Evolutionary conservation across 1,140 invertebrate genomes (phyloP), one percentile per base, ranked within the genome.

Genomic region (Ceratosolen solmsi): DNA sequence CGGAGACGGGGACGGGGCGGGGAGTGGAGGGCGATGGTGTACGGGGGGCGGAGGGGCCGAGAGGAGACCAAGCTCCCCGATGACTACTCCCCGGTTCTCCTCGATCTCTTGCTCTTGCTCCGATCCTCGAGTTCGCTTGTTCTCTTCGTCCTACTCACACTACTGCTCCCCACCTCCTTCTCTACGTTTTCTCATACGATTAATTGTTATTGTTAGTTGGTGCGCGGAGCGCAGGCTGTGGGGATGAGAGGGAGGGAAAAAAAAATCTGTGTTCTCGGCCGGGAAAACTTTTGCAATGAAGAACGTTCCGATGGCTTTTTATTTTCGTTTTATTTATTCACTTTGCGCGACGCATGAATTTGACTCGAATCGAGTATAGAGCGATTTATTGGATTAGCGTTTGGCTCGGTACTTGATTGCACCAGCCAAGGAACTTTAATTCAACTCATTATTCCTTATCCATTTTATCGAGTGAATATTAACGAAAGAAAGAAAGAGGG

Each of bases 11-110:
- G 51, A 2, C 20, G 51, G 20, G 5, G 51, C 5, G 51, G 51
- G 9, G 9, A 5, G 51, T 54, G 5, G 11, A 15, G 51, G 51
- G 51, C 51, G 5, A 22, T 13, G 20, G 51, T 15, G 13, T 46
- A 5, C 13, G 7, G 41, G 13, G 5, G 41, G 5, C 5, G 41
- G 41, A 8, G 13, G 13, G 41, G 41, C 13, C 13, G 41, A 46
- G 41, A n/a, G n/a, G 41, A 13, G 13, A 13, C 41, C 7, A 8
- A 17, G 20, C 51, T 54, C 51, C 51, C 51, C 73, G 54, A 75
- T 75, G 63, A 68, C 60, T 78, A 54, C 60, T 49, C n/a, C n/a
- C 36, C 58, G 41, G 20, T 63, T 20, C 86, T 86, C 84, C 86
- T 83, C 81, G 65, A 60, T 65, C 51, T 80, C 78, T n/a, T 68